A percentile compares a stretch with the other conserved stretches of the same genome.
Evolutionary conservation across 2,888 invertebrate genomes (phyloP).

Genomic region (Mimas tiliae): DNA sequence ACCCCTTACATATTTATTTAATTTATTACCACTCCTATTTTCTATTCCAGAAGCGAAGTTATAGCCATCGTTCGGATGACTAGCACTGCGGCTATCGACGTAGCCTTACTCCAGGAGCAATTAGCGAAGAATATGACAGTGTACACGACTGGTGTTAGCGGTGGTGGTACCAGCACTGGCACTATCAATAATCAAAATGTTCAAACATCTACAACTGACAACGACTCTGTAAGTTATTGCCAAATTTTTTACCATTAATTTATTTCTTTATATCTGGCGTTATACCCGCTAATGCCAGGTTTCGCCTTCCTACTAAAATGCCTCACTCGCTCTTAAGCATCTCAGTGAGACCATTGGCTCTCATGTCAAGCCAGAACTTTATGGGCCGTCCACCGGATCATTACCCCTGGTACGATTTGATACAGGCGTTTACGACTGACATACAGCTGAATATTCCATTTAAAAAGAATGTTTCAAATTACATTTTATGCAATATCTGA

Average conservation of each 20-base stretch:
- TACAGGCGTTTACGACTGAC: too few species aligned
- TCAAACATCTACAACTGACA: slow-evolving; percentile 56
- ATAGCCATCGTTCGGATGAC: slow-evolving; percentile 89
- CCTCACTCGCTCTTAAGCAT: too few species aligned
- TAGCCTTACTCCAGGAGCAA: slow-evolving; percentile 88
- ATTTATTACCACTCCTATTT: slow-evolving; percentile 23
- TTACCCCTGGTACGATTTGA: too few species aligned
- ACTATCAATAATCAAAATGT: slow-evolving; percentile 41
- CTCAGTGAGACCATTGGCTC: too few species aligned
- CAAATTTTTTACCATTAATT: not conserved
- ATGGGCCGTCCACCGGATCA: too few species aligned
- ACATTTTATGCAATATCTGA: too few species aligned
- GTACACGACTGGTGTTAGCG: slow-evolving; percentile 63
- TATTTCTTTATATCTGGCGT: not conserved
- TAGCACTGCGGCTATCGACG: slow-evolving; percentile 88
- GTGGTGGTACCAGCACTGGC: slow-evolving; percentile 47
- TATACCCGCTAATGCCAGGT: too few species aligned
- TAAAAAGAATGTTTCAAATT: too few species aligned
- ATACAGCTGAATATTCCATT: too few species aligned
- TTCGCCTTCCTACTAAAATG: too few species aligned
- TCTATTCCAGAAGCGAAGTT: slow-evolving; percentile 87
- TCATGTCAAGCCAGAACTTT: too few species aligned
- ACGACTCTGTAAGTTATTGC: slow-evolving; percentile 63
- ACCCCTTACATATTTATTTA: too few species aligned
- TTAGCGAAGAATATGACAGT: slow-evolving; percentile 77